These are phyloP conservation scores for Thera britannica DNA, from an alignment of 2,888 invertebrate genomes.

Conservation along the genomic window DNA sequence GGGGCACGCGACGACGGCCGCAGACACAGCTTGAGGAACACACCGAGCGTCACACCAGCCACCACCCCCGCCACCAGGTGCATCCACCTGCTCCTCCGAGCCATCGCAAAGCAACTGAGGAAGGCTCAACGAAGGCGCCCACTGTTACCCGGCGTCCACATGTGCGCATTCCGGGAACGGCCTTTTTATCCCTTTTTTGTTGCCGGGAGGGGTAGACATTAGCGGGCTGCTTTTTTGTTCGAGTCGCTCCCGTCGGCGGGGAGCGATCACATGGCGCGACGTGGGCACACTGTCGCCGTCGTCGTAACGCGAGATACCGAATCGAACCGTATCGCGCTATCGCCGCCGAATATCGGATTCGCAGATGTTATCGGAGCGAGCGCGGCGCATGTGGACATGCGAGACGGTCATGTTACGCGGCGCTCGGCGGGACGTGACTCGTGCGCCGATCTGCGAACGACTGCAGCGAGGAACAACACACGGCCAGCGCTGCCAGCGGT, in stretches of 20 bases:
- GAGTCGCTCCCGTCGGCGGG: conserved; percentile 67
- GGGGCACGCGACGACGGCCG: conserved; percentile 68
- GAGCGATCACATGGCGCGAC: conserved; percentile 74
- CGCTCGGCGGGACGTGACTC: conserved; percentile 51
- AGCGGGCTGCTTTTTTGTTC: conserved; percentile 75
- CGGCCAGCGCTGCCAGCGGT: conserved; percentile 65
- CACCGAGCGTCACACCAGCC: conserved; percentile 84
- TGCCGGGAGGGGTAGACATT: conserved; percentile 75
- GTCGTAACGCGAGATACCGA: conserved; percentile 64
- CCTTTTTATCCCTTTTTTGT: conserved; percentile 79
- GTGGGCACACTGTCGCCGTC: conserved; percentile 55
- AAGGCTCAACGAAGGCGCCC: conserved; percentile 64
- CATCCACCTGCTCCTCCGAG: conserved; percentile 80
- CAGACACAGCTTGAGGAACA: conserved; percentile 79
- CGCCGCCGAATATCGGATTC: conserved; percentile 76
- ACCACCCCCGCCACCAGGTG: conserved; percentile 82
- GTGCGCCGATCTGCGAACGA: conserved; percentile 71
- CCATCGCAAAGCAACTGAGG: conserved; percentile 70
- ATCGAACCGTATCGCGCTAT: conserved; percentile 73
- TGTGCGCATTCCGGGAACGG: conserved; percentile 82
- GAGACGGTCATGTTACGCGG: conserved; percentile 66
- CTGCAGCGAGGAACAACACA: conserved; percentile 68
- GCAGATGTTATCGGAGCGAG: conserved; percentile 75
- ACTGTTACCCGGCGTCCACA: conserved; percentile 74
- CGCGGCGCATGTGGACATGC: conserved; percentile 70